A percentile compares a stretch with the other conserved stretches of the same genome.
Conservation (phyloP, 2,113 vertebrate species). For the Chiloscyllium plagiosum region DNA sequence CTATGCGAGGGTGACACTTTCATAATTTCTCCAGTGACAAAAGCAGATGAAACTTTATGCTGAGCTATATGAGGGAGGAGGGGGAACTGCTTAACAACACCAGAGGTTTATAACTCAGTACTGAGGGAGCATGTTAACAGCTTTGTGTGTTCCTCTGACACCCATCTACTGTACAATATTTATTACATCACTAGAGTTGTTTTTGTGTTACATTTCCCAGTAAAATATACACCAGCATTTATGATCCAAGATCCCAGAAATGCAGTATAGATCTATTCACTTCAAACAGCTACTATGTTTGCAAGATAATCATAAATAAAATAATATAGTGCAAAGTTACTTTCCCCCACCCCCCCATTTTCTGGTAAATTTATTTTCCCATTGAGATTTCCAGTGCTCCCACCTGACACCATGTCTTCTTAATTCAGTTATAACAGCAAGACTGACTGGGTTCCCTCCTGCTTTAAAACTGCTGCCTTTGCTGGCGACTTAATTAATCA, state of each 20-base stretch:
- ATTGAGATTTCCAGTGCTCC: neutral
- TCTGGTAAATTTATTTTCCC: slow-evolving; percentile 1
- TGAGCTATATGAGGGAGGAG: slow-evolving; percentile 46
- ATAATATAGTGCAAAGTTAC: neutral
- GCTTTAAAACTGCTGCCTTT: neutral
- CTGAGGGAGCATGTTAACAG: slow-evolving; percentile 13
- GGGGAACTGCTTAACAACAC: slow-evolving; percentile 50
- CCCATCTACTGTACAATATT: neutral
- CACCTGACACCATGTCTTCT: neutral
- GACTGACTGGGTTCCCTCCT: neutral
- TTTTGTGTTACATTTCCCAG: neutral
- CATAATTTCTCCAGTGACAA: slow-evolving; percentile 71
- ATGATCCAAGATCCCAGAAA: slow-evolving; percentile 1
- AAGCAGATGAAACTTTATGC: slow-evolving; percentile 64
- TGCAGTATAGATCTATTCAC: neutral
- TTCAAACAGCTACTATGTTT: neutral
- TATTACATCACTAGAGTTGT: slow-evolving; percentile 11
- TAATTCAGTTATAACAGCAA: neutral
- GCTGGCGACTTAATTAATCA: neutral
- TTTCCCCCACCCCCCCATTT: neutral
- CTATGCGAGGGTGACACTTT: slow-evolving; percentile 76
- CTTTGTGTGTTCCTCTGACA: slow-evolving; percentile 20
- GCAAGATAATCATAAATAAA: slow-evolving; percentile 5
- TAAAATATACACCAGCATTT: slow-evolving; percentile 6
- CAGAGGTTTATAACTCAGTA: slow-evolving; percentile 20